Conservation (phyloP, 2,888 invertebrate genomes). For the Calameuta filiformis region DNA sequence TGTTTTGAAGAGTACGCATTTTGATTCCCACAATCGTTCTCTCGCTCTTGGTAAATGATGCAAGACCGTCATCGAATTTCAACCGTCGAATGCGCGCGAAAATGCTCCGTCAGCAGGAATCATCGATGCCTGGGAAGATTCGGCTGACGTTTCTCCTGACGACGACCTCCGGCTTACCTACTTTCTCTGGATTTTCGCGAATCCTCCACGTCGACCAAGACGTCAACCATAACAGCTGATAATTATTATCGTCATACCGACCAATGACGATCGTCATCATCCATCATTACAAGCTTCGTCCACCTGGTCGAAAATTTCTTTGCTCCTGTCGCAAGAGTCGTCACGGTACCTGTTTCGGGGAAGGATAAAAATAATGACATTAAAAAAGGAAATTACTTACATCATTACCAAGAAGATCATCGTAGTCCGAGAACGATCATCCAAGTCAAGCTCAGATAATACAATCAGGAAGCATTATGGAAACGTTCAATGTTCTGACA, state of each 20-base stretch:
- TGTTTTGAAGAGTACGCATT: background rate
- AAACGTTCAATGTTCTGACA: slow-evolving; percentile 12
- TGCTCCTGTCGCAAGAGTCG: background rate
- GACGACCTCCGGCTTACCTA: background rate
- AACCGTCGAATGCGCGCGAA: background rate
- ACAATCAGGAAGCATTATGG: slow-evolving; percentile 1
- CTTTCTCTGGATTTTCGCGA: background rate
- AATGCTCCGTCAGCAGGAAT: background rate
- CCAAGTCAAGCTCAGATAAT: background rate
- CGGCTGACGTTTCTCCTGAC: background rate
- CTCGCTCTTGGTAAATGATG: background rate
- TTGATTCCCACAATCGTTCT: background rate
- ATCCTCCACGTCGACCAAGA: background rate
- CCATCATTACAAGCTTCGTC: background rate
- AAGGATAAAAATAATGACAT: background rate
- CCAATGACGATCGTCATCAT: background rate
- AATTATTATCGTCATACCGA: background rate
- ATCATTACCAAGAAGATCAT: background rate
- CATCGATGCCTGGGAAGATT: background rate
- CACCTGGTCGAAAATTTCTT: background rate
- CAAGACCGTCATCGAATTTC: slow-evolving; percentile 7
- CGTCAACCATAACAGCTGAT: background rate
- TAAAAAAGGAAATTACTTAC: background rate
- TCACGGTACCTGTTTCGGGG: background rate
- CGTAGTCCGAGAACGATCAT: background rate